Evolutionary conservation across 2,797 vertebrate species (phyloP).

Genomic region (Spatula clypeata): DNA sequence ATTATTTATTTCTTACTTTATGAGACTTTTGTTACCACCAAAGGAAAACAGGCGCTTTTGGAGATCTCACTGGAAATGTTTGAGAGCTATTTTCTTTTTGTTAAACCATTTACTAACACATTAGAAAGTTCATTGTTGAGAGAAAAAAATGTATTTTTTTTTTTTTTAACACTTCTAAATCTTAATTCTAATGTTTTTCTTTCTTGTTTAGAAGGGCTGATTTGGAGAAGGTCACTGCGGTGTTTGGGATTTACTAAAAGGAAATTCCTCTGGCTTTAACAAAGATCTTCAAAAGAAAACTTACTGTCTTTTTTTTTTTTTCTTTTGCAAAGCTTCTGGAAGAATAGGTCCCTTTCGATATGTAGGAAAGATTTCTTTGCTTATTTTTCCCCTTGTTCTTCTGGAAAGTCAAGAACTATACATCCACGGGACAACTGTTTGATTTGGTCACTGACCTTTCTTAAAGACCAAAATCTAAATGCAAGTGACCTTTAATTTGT

Average conservation of each 20-base stretch:
- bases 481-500: not conserved
- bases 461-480: not conserved
- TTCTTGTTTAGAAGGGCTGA: not conserved
- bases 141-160: not conserved
- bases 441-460: not conserved
- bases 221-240: not conserved
- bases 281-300: not conserved
- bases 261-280: not conserved
- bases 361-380: not conserved
- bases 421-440: not conserved
- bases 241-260: not conserved
- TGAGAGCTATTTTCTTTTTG: not conserved
- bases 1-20: not conserved
- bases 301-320: not conserved
- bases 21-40: not conserved
- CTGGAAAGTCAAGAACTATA: not conserved
- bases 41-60: not conserved
- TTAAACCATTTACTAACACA: not conserved
- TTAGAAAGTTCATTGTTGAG: not conserved
- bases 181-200: not conserved
- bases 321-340: not conserved
- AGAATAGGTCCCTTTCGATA: not conserved
- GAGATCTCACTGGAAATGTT: not conserved
- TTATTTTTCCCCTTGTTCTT: not conserved
- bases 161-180: not conserved